These are phyloP conservation scores for Colletes gigas DNA, from an alignment of 1,140 invertebrate species.

Conservation along the genomic window DNA sequence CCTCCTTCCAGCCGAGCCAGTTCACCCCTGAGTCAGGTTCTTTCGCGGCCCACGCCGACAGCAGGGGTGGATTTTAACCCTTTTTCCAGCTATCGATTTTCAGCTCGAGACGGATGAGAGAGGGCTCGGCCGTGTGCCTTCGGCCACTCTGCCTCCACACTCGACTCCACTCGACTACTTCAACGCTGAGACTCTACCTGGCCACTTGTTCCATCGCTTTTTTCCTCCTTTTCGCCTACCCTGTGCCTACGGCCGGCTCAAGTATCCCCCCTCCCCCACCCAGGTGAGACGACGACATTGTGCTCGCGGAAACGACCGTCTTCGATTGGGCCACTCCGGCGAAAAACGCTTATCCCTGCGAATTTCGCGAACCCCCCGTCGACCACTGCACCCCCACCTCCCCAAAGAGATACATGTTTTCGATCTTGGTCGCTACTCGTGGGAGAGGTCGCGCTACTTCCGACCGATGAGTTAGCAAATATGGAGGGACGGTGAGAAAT, in stretches of 20 bases:
- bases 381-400: background rate
- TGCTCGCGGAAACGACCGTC: constrained; percentile 32
- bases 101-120: constrained; percentile 76
- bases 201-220: constrained; percentile 53
- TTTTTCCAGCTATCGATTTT: constrained; percentile 80
- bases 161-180: constrained; percentile 71
- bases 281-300: constrained; percentile 44
- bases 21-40: constrained; percentile 67
- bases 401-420: background rate
- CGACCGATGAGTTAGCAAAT: background rate
- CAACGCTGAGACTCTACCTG: constrained; percentile 57
- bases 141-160: constrained; percentile 70
- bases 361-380: background rate
- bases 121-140: constrained; percentile 68
- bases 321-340: constrained; percentile 31
- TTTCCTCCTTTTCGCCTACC: constrained; percentile 17
- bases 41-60: constrained; percentile 68
- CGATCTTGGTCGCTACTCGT: background rate
- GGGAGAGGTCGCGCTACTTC: background rate
- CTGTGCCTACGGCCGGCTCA: background rate
- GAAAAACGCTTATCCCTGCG: constrained; percentile 18
- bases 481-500: no score
- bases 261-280: constrained; percentile 13
- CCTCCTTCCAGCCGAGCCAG: constrained; percentile 46
- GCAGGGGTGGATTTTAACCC: constrained; percentile 77